phyloP scores from a whole-genome alignment of 2,113 vertebrate genomes.

The Malurus alboscapulatus region DNA sequence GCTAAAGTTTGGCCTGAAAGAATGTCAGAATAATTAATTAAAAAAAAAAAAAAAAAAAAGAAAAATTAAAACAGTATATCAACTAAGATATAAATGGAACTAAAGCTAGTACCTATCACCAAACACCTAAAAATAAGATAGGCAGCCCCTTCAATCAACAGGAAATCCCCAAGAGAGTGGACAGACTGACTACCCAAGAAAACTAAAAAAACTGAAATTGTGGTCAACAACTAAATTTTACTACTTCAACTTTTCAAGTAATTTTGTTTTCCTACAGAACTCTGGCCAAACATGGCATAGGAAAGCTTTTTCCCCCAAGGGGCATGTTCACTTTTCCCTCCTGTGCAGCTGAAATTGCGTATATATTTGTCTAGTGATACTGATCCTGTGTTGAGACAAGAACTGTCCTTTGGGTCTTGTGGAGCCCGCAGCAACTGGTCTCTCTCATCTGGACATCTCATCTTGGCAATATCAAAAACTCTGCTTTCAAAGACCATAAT shows the following conservation, averaged over 20 bases:
- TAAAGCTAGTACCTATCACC: not conserved
- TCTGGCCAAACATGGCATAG: not conserved
- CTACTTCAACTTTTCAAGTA: not conserved
- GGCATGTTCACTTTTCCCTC: not conserved
- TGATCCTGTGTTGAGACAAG: not conserved
- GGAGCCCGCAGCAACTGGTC: not conserved
- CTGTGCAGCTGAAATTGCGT: not conserved
- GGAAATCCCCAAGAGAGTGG: not conserved
- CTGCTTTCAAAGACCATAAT: not conserved
- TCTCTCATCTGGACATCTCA: not conserved
- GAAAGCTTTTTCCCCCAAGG: not conserved
- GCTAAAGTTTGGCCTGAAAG: not conserved
- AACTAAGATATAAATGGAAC: not conserved
- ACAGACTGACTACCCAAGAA: not conserved
- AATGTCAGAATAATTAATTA: not conserved
- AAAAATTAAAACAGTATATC: not conserved
- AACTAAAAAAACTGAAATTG: not conserved
- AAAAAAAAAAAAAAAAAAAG: not conserved
- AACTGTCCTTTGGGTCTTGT: slow-evolving; percentile 14
- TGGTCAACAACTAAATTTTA: not conserved
- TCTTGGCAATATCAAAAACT: not conserved
- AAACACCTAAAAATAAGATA: not conserved
- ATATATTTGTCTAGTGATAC: not conserved
- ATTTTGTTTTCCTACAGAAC: not conserved
- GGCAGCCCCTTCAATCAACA: not conserved